These are phyloP conservation scores for Cheilosia grossa DNA, from an alignment of 2,888 invertebrate species.

Conservation along the genomic window DNA sequence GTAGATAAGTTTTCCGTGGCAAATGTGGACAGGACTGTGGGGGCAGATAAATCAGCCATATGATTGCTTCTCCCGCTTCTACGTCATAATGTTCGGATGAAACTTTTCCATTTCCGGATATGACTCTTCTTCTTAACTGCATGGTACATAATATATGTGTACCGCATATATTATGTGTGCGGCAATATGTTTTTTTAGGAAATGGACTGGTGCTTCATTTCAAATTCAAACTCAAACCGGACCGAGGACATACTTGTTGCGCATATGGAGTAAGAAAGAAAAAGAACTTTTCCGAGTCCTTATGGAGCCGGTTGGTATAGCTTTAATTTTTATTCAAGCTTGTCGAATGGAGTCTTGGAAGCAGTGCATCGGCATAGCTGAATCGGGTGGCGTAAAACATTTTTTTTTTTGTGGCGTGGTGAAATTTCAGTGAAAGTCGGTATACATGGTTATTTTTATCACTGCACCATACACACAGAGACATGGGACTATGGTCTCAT, in stretches of 20 bases:
- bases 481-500: too few species aligned
- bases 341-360: too few species aligned
- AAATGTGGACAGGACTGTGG: slow-evolving; percentile 8
- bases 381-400: too few species aligned
- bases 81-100: slow-evolving; percentile 34
- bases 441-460: too few species aligned
- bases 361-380: too few species aligned
- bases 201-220: not conserved
- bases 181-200: slow-evolving; percentile 5
- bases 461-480: too few species aligned
- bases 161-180: too few species aligned
- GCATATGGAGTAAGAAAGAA: not conserved
- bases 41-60: slow-evolving; percentile 35
- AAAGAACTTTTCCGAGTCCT: not conserved
- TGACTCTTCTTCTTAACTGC: not conserved
- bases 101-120: not conserved
- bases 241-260: slow-evolving; percentile 40
- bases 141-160: too few species aligned
- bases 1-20: not conserved
- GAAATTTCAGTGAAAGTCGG: too few species aligned
- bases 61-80: slow-evolving; percentile 28
- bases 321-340: too few species aligned
- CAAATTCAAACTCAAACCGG: too few species aligned
- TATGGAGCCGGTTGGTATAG: not conserved
- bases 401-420: too few species aligned